Conservation (phyloP, 2,888 invertebrate genomes). For the Tolmerus cingulatus region DNA sequence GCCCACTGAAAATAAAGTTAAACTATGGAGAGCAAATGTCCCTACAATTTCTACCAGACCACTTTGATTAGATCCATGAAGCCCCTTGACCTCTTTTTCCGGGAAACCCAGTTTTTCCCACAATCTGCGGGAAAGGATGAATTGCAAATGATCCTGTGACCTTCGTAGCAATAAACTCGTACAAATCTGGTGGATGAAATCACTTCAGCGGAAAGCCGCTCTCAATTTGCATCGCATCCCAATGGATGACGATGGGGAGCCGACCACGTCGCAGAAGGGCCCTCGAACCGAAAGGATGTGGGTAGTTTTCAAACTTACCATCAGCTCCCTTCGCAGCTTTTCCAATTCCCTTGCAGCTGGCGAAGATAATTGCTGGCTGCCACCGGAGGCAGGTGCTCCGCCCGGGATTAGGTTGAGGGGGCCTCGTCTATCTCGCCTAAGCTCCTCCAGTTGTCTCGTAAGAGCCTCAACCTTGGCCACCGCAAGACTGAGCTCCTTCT, state of each 20-base stretch:
- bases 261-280: not conserved
- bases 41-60: not conserved
- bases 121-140: not conserved
- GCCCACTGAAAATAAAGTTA: not conserved
- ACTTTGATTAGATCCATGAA: not conserved
- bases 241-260: not conserved
- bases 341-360: constrained; percentile 89
- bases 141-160: constrained; percentile 15
- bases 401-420: constrained; percentile 63
- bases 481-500: constrained; percentile 95
- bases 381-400: constrained; percentile 54
- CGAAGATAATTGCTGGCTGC: constrained; percentile 68
- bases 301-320: constrained; percentile 70
- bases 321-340: constrained; percentile 88
- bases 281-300: not conserved
- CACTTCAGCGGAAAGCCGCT: not conserved
- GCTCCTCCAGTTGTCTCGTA: constrained; percentile 91
- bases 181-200: not conserved
- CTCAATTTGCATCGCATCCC: not conserved
- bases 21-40: not conserved
- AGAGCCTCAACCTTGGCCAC: constrained; percentile 97
- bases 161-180: not conserved
- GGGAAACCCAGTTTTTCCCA: not conserved
- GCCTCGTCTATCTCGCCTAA: constrained; percentile 74
- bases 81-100: not conserved